Conservation (phyloP, 2,888 invertebrate genomes). For the Mimas tiliae region DNA sequence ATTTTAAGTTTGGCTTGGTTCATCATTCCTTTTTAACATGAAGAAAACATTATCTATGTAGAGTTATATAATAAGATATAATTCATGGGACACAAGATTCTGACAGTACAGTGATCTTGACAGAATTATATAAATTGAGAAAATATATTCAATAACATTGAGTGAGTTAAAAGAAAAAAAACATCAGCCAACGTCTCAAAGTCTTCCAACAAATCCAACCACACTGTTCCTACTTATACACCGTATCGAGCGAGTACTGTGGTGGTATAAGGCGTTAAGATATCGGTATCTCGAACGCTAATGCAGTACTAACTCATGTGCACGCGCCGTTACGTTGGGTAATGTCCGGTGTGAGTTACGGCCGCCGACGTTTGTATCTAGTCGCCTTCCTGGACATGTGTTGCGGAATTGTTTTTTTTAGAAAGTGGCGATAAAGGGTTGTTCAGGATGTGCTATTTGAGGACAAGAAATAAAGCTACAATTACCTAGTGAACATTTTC, state of each 20-base stretch:
- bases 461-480: not conserved
- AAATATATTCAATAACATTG: too few relatives aligned
- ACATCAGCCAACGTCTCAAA: too few relatives aligned
- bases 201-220: not conserved
- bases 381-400: constrained; percentile 25
- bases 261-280: constrained; percentile 62
- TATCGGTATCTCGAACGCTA: constrained; percentile 75
- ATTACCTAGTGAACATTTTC: too few relatives aligned
- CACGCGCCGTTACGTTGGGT: constrained; percentile 66
- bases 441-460: not conserved
- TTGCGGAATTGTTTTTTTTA: constrained; percentile 2
- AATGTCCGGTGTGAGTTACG: constrained; percentile 61
- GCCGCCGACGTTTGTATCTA: constrained; percentile 48
- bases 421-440: not conserved
- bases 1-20: too few relatives aligned
- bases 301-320: constrained; percentile 80
- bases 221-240: constrained; percentile 16
- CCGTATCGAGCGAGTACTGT: constrained; percentile 19
- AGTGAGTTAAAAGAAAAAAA: too few relatives aligned
- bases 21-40: too few relatives aligned
- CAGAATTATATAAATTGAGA: too few relatives aligned
- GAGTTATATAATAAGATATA: too few relatives aligned
- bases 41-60: too few relatives aligned
- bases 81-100: too few relatives aligned
- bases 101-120: too few relatives aligned